These are phyloP conservation scores for Drosophila repleta DNA, from an alignment of 1,140 invertebrate genomes.

Conservation along the genomic window DNA sequence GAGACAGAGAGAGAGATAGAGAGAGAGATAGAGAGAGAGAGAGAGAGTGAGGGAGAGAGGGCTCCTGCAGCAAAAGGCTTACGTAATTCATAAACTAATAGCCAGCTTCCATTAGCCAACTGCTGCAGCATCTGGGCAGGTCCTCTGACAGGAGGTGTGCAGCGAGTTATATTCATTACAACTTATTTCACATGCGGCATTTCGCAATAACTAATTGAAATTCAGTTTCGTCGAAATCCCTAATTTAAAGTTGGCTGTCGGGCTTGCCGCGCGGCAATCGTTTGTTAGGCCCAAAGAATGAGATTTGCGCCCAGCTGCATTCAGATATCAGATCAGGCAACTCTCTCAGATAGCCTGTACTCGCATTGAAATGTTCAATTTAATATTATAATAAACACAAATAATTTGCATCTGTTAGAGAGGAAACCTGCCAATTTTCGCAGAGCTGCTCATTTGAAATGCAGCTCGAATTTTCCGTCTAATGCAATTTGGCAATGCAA, in stretches of 20 bases:
- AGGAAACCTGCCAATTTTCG: slow-evolving; percentile 13
- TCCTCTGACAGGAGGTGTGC: slow-evolving; percentile 19
- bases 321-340: neutral
- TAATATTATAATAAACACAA: no score
- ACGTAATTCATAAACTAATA: slow-evolving; percentile 45
- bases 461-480: slow-evolving; percentile 29
- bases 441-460: slow-evolving; percentile 33
- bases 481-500: slow-evolving; percentile 30
- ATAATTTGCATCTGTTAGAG: no score
- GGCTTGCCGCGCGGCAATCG: slow-evolving; percentile 2
- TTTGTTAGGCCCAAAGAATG: slow-evolving; percentile 8
- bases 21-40: slow-evolving; percentile 1
- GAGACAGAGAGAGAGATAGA: no score
- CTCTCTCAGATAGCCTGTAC: neutral
- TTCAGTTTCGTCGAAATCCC: slow-evolving; percentile 17
- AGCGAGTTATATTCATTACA: slow-evolving; percentile 36
- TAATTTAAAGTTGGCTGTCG: slow-evolving; percentile 10
- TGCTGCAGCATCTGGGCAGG: slow-evolving; percentile 1
- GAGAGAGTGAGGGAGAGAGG: neutral
- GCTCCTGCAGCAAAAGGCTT: slow-evolving; percentile 26
- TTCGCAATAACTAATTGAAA: slow-evolving; percentile 39
- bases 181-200: slow-evolving; percentile 34
- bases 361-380: no score
- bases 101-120: slow-evolving; percentile 39
- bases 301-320: neutral